A percentile compares a stretch with the other conserved stretches of the same genome.
Conservation (phyloP, 2,888 invertebrate genomes). For the Plusia festucae region DNA sequence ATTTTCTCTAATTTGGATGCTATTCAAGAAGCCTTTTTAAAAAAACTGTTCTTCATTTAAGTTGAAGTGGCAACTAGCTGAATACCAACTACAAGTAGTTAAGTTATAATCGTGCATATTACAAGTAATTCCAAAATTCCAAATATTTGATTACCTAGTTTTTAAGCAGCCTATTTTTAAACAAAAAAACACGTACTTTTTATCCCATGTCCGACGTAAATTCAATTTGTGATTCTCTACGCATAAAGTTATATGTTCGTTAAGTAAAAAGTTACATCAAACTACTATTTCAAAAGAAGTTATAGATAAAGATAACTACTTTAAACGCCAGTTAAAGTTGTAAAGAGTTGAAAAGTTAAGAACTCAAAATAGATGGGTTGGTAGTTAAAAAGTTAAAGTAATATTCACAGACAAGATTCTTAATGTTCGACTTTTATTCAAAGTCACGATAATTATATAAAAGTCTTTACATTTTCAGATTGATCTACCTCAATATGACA, state of each 20-base stretch:
- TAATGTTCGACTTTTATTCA: constrained; percentile 21
- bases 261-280: constrained; percentile 1
- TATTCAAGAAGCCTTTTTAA: no score
- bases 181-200: neutral
- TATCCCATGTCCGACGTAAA: neutral
- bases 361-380: constrained; percentile 34
- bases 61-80: no score
- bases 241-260: constrained; percentile 2
- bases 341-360: constrained; percentile 42
- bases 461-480: neutral
- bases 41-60: no score
- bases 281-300: constrained; percentile 26
- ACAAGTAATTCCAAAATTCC: neutral
- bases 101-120: no score
- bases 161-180: neutral
- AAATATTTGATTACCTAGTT: neutral
- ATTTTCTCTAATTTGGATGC: no score
- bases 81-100: no score
- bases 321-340: constrained; percentile 40
- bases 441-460: neutral
- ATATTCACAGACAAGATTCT: constrained; percentile 30
- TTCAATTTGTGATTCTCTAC: neutral
- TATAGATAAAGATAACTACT: constrained; percentile 52
- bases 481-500: constrained; percentile 13
- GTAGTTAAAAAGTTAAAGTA: constrained; percentile 39